Base-by-base conservation (phyloP, 2,797 vertebrate genomes). In the Melopsittacus undulatus region DNA sequence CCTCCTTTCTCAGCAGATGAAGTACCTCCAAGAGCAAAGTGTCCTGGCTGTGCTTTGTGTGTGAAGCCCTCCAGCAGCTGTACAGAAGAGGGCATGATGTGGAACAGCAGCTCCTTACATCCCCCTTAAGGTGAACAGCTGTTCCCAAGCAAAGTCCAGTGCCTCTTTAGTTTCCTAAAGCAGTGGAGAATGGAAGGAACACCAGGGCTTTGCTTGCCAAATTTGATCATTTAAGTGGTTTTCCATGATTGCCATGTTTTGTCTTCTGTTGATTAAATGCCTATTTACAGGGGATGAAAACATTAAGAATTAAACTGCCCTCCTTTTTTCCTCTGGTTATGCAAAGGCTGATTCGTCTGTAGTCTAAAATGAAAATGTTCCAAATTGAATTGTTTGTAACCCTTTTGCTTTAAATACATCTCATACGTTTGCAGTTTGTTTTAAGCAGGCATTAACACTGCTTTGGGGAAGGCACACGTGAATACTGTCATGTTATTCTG, bases 201-300 rank as follows among this genome's bases (percentile, higher is more conserved):
- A 87, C 42, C 27, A 46, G 34, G n/a, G 29, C 49, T 84, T 82
- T 0, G 5, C 70, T 76, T 83, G 54, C 52, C 75, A 89, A 83
- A 81, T 77, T 64, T 83, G 75, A 73, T 90, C 1, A 51, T 92
- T 85, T 45, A 64, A 89, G 72, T 72, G 87, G 10, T 87, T 93
- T 89, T 92, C 27, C 81, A 78, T 75, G 62, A 46, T 69, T 69
- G 67, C 62, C 9, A 8, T 66, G 54, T 84, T 89, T 94, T 86
- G 83, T 86, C 85, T 92, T 89, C n/a, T 70, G 61, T 64, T 92
- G 73, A 75, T 94, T 91, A 91, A 94, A 73, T 87, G 83, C n/a
- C 88, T 92, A 4, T 89, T 95, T 80, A 88, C 66, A 69, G 56
- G 56, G 27, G 8, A 5, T 15, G 40, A 43, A 62, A 83, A 2